Evolutionary conservation across 2,797 vertebrate genomes (phyloP), one percentile per base, ranked within the genome.

Genomic region (Sebastes aleutianus): DNA sequence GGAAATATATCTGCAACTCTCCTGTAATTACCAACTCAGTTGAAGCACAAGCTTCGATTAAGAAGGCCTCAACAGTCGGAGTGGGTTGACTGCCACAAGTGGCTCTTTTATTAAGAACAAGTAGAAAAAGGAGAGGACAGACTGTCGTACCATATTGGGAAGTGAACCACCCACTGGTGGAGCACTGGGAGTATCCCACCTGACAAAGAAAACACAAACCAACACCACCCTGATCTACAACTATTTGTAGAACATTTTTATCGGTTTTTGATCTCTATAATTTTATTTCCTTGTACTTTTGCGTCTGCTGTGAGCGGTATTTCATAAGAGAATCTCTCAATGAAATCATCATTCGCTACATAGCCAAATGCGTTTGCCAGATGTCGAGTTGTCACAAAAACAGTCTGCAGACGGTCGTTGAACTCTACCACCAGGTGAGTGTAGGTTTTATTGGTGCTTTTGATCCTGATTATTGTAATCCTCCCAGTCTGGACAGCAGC

Each of bases 341-440:
- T n/a, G 2, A 72, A 14, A 6, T 47, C 56, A 1, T 39, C 39
- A 0, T 50, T 27, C 13, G 1, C n/a, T 5, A 1, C 8, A 3
- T 62, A 11, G 26, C 5, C n/a, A 0, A 56, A 24, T 1, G n/a
- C 5, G 2, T 34, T 10, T 1, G 4, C 20, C 13, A 72, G 26
- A 29, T 9, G 34, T 22, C 18, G 34, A 50, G 43, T 64, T 1
- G 14, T 74, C 9, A 14, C 7, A 2, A 14, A 20, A 2, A 56
- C 2, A 2, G 1, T 4, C 22, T 3, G 3, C 11, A 0, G 0
- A 14, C 1, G 3, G 7, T 2, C 0, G 16, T 20, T 4, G 13
- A 24, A 18, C 39, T 32, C 13, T 0, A 24, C 58, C 8, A 11
- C 3, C 58, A 63, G 71, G 29, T 34, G 29, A 64, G 43, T 10